Evolutionary conservation across 2,113 vertebrate genomes (phyloP), one percentile per base, ranked within the genome.

Genomic region (Dicrurus megarhynchus): DNA sequence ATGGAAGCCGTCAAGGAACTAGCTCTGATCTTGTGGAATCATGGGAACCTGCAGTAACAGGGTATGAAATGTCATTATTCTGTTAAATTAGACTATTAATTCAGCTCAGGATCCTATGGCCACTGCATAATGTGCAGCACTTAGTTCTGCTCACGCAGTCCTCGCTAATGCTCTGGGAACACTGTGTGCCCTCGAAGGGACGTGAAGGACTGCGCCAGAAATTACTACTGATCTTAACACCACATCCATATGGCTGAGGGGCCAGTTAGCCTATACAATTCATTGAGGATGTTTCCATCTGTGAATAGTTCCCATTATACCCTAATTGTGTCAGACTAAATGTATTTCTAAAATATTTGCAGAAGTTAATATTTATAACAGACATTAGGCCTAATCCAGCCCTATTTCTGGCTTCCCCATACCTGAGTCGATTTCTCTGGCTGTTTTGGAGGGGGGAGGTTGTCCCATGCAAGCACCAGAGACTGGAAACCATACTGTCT

Each of bases 301-400:
- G 96, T 96, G 94, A 96, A 96, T 91, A 93, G 91, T 50, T 92
- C 90, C 90, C 93, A 97, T 97, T 97, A 97, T 28, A 81, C 59
- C 74, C 89, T 95, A 95, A 97, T 95, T 90, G 81, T 87, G 80
- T 96, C 93, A 96, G 93, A 91, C 61, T 69, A 91, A 97, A 95
- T 94, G 87, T 94, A 90, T 94, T 96, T 87, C 88, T 95, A 95
- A 96, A 96, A 91, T 90, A 95, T 95, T 96, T 95, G 82, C 78
- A 59, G 44, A 90, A 79, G 78, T 88, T 93, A 95, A 78, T 92
- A 96, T 89, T 95, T 92, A 74, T 92, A 92, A 65, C 46, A 83
- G 73, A 61, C 39, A 87, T 91, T 92, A 95, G 53, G 52, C 19
- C 53, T 84, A 53, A 75, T n/a, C 26, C 53, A 68, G n/a, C 32